These are phyloP conservation scores for Lordiphosa collinella DNA, from an alignment of 1,140 invertebrate genomes.

Conservation along the genomic window DNA sequence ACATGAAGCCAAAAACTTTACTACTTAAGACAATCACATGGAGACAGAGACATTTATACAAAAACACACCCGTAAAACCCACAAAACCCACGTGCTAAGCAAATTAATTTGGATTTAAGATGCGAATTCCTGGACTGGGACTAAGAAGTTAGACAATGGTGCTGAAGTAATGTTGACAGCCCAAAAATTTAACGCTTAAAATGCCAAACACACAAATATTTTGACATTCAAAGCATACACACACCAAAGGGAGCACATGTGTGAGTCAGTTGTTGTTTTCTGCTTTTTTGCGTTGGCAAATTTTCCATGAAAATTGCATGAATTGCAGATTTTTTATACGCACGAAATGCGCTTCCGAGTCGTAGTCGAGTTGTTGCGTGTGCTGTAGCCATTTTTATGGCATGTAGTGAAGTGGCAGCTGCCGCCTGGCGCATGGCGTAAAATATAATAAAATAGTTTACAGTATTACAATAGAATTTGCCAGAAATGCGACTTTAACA, in stretches of 20 bases:
- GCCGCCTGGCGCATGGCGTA: conserved; percentile 43
- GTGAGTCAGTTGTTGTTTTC: conserved; percentile 5
- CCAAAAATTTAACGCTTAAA: conserved; percentile 70
- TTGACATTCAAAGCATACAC: conserved; percentile 64
- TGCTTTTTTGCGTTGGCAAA: conserved; percentile 58
- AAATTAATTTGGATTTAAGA: conserved; percentile 55
- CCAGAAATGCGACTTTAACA: conserved; percentile 46
- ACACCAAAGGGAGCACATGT: conserved; percentile 15
- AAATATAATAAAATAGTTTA: conserved; percentile 29
- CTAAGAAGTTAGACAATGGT: conserved; percentile 28
- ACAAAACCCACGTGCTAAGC: conserved; percentile 55
- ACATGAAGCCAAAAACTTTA: conserved; percentile 43
- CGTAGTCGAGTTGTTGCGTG: conserved; percentile 50
- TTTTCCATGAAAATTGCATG: conserved; percentile 78
- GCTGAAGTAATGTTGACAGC: conserved; percentile 57
- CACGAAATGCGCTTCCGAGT: conserved; percentile 62
- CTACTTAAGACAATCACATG: conserved; percentile 38
- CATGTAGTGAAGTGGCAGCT: conserved; percentile 46
- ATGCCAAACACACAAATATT: conserved; percentile 75
- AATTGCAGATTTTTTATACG: conserved; percentile 72
- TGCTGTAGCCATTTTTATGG: conserved; percentile 63
- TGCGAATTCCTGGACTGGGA: not conserved
- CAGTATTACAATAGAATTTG: conserved; percentile 46
- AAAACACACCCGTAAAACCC: conserved; percentile 10
- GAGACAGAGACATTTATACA: conserved; percentile 28